Conservation (phyloP, 2,797 vertebrate species). For the Phrynocephalus forsythii region DNA sequence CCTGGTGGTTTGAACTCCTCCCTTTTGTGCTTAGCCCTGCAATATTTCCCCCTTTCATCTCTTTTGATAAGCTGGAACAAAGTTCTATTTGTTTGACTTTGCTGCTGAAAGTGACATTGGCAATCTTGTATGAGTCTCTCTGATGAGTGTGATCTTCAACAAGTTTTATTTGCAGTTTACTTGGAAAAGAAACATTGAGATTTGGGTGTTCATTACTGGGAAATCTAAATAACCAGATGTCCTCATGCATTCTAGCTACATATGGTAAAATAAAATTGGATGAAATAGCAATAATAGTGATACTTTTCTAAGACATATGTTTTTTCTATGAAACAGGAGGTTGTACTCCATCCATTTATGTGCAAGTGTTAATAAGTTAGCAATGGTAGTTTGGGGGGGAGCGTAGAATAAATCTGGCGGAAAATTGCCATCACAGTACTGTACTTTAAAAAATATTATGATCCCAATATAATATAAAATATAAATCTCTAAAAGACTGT, state of each 20-base stretch:
- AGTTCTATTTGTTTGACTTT: conserved; percentile 60
- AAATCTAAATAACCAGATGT: background rate
- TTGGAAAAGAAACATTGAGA: rapidly evolving
- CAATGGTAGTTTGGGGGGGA: no score
- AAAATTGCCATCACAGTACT: no score
- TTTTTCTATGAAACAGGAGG: background rate
- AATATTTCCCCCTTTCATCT: conserved; percentile 19
- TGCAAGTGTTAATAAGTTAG: background rate
- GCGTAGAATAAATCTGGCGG: no score
- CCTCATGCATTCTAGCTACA: conserved; percentile 8
- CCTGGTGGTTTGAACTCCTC: conserved; percentile 48
- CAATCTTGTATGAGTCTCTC: conserved; percentile 33
- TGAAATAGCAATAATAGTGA: background rate
- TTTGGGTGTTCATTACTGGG: background rate
- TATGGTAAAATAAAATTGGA: background rate
- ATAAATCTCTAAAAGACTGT: background rate
- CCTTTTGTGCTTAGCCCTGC: conserved; percentile 51
- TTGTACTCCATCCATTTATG: background rate
- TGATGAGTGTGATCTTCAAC: conserved; percentile 11
- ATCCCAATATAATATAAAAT: background rate
- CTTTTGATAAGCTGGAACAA: conserved; percentile 52
- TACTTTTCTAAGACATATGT: no score
- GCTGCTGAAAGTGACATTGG: conserved; percentile 40
- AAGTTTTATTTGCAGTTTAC: conserved; percentile 14
- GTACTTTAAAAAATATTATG: background rate